Evolutionary conservation across 2,888 invertebrate species (phyloP).

Genomic region (Antheraea yamamai): DNA sequence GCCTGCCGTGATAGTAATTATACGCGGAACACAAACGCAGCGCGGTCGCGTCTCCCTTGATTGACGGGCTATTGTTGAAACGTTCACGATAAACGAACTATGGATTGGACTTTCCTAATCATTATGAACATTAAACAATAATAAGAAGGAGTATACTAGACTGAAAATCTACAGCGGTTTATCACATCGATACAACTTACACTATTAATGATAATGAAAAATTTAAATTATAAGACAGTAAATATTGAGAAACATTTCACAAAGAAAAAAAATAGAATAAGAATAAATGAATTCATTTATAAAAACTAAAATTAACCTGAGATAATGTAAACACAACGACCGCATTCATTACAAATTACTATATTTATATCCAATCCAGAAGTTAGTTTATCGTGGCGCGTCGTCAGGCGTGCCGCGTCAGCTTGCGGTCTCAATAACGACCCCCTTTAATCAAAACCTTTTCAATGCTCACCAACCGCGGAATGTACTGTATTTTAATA

Average conservation of each 20-base stretch:
- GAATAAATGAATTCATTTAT: too few relatives aligned
- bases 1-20: constrained; percentile 4
- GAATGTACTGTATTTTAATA: constrained; percentile 13
- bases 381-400: not conserved
- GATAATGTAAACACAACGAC: too few relatives aligned
- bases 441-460: constrained; percentile 20
- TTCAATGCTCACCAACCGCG: constrained; percentile 6
- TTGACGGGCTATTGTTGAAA: constrained; percentile 19
- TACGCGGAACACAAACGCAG: constrained; percentile 16
- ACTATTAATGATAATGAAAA: too few relatives aligned
- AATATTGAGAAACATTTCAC: too few relatives aligned
- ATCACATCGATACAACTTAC: too few relatives aligned
- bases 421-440: constrained; percentile 20
- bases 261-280: too few relatives aligned
- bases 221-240: too few relatives aligned
- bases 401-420: constrained; percentile 3
- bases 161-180: too few relatives aligned
- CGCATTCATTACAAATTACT: not conserved
- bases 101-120: not conserved
- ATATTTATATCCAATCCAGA: not conserved
- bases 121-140: too few relatives aligned
- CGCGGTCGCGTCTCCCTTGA: constrained; percentile 17
- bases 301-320: too few relatives aligned
- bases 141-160: too few relatives aligned
- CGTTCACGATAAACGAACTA: not conserved